These are phyloP conservation scores for Lepus timidus DNA, from an alignment of 2,113 vertebrate species.

Conservation along the genomic window DNA sequence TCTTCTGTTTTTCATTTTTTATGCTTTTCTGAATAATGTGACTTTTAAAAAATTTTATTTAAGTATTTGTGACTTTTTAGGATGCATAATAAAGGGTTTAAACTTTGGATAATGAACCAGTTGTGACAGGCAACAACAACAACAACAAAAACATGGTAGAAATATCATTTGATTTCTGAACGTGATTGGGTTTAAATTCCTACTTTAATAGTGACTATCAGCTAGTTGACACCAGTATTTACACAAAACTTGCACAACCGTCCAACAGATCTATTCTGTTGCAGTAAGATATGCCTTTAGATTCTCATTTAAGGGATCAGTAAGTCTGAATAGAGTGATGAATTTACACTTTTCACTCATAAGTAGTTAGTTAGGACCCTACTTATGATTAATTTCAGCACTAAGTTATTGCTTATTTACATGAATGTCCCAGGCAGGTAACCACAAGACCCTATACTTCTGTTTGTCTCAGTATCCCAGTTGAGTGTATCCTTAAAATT, in stretches of 20 bases:
- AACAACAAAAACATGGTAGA: neutral
- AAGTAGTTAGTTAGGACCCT: neutral
- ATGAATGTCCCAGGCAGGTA: neutral
- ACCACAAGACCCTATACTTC: neutral
- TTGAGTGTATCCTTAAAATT: neutral
- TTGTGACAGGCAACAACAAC: neutral
- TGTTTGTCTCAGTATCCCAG: neutral
- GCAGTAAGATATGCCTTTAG: neutral
- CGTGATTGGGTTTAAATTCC: neutral
- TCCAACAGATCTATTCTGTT: neutral
- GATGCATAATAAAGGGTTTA: neutral
- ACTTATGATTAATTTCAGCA: neutral
- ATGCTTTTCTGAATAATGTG: neutral
- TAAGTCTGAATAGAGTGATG: neutral
- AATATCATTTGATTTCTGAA: neutral
- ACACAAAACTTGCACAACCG: neutral
- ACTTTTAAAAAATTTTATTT: neutral
- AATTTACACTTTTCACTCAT: neutral
- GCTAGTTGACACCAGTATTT: neutral
- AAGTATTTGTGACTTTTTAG: neutral
- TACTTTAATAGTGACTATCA: neutral
- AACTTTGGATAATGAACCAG: neutral
- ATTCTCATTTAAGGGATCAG: neutral
- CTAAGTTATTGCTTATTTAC: neutral
- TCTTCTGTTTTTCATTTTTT: constrained; percentile 11